Conservation (phyloP, 2,888 invertebrate species). For the Tinea semifulvella region DNA sequence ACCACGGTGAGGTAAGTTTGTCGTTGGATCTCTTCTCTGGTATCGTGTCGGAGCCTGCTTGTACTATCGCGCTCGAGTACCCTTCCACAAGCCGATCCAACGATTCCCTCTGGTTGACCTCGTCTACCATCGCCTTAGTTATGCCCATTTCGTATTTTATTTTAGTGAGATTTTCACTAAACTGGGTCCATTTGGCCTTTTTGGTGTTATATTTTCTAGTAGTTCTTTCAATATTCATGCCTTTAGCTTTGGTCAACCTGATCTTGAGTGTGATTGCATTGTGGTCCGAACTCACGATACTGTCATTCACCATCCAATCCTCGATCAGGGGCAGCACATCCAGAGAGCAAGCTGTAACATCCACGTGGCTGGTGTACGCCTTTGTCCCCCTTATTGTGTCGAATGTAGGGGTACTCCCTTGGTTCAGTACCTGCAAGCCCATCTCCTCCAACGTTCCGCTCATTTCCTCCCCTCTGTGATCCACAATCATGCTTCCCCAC, state of each 20-base stretch:
- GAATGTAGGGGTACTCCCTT: constrained; percentile 21
- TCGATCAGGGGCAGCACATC: constrained; percentile 8
- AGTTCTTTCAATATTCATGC: background rate
- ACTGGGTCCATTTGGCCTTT: background rate
- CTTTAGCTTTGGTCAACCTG: background rate
- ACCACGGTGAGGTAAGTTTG: constrained; percentile 16
- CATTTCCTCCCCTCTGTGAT: background rate
- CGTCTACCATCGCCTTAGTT: background rate
- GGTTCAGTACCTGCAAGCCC: constrained; percentile 21
- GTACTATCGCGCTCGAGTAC: background rate
- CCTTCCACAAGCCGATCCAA: background rate
- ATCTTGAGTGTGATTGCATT: constrained; percentile 13
- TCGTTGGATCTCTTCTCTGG: background rate
- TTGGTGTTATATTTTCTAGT: background rate
- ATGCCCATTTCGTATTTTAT: background rate
- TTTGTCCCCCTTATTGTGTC: background rate
- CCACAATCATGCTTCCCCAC: constrained; percentile 15
- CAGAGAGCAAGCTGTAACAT: constrained; percentile 16
- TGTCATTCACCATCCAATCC: constrained; percentile 15
- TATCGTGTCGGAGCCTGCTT: background rate
- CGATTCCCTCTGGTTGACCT: background rate
- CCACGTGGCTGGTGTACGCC: constrained; percentile 13
- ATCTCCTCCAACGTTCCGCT: constrained; percentile 7
- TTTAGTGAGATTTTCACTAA: background rate
- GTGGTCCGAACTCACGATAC: constrained; percentile 16